phyloP scores from a whole-genome alignment of 2,797 vertebrate genomes.

The Avahi laniger region DNA sequence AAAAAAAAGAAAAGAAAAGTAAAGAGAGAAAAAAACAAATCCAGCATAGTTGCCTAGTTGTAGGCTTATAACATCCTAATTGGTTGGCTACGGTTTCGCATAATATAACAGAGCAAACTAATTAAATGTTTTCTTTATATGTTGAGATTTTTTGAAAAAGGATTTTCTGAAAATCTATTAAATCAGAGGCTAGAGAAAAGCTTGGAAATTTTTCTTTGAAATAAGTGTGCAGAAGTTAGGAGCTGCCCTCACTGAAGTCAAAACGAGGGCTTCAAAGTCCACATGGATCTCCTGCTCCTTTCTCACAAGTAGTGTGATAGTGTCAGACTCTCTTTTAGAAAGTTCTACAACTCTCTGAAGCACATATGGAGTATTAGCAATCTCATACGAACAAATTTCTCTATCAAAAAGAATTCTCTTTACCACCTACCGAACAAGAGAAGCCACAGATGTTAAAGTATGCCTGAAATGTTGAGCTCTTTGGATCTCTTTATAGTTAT shows the following conservation, averaged over 20 bases:
- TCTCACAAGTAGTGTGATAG: no score
- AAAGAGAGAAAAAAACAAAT: neutral
- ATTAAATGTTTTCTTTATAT: neutral
- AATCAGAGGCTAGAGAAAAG: neutral
- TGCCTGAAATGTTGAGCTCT: neutral
- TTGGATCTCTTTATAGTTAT: neutral
- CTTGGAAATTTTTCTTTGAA: neutral
- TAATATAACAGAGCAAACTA: neutral
- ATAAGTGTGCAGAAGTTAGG: neutral
- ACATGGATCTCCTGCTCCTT: fast-evolving
- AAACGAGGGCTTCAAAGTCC: neutral
- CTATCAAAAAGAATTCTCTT: neutral
- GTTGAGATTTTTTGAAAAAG: neutral
- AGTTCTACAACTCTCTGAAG: neutral
- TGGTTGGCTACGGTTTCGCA: neutral
- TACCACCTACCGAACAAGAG: neutral
- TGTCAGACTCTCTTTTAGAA: neutral
- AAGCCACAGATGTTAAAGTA: neutral
- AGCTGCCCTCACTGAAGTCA: neutral
- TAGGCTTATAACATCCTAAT: neutral
- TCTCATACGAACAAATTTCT: neutral
- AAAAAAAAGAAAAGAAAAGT: neutral
- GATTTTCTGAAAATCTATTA: neutral
- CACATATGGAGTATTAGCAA: neutral
- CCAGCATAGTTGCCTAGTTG: no score